phyloP scores from a whole-genome alignment of 2,888 invertebrate species.

The Falcaria lacertinaria region DNA sequence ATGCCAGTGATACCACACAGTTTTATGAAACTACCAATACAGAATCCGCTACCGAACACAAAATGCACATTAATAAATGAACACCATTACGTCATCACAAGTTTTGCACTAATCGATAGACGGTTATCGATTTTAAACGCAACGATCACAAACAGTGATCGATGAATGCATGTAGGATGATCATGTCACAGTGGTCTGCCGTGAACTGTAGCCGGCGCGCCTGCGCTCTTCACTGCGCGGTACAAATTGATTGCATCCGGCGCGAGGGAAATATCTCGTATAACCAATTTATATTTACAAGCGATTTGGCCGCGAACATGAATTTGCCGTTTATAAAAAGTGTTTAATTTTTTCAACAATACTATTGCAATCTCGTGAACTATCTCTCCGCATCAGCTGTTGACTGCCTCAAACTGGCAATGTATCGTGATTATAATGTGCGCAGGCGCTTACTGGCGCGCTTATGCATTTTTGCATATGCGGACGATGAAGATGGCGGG shows the following conservation, averaged over 20 bases:
- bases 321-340: conserved; percentile 14
- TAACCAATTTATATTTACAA: conserved; percentile 71
- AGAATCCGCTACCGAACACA: conserved; percentile 3
- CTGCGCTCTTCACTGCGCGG: conserved; percentile 46
- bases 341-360: conserved; percentile 2
- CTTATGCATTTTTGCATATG: no score
- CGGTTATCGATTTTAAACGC: neutral
- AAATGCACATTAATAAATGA: conserved; percentile 4
- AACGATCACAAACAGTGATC: conserved; percentile 13
- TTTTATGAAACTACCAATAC: conserved; percentile 13
- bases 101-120: neutral
- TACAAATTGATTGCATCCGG: conserved; percentile 78
- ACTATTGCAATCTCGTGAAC: no score
- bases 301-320: conserved; percentile 62
- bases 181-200: conserved; percentile 45
- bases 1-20: conserved; percentile 67
- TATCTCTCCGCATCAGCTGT: no score
- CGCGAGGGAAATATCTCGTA: conserved; percentile 75
- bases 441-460: no score
- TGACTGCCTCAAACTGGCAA: no score
- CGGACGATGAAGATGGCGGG: no score
- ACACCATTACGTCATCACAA: neutral
- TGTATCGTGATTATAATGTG: no score
- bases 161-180: conserved; percentile 17
- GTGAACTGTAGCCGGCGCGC: conserved; percentile 54